A percentile compares a stretch with the other conserved stretches of the same genome.
These are phyloP conservation scores for Platycheirus rosarum DNA, from an alignment of 2,888 invertebrate genomes.

Conservation along the genomic window DNA sequence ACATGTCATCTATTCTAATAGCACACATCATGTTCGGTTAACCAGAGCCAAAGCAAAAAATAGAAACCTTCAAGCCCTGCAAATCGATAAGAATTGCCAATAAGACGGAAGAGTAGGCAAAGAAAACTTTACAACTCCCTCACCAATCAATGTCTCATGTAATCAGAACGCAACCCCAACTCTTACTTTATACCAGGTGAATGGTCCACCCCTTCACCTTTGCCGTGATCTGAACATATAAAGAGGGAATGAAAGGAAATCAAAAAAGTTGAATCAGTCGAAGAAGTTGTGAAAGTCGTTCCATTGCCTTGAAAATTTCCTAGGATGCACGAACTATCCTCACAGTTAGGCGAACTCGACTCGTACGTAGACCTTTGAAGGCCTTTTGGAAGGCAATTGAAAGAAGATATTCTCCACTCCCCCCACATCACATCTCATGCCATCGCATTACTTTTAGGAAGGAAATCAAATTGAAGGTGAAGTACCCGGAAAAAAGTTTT, in stretches of 20 bases:
- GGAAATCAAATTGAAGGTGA: constrained; percentile 70
- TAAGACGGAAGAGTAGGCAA: constrained; percentile 15
- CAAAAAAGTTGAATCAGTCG: constrained; percentile 47
- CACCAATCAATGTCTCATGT: constrained; percentile 6
- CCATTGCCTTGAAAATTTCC: background rate
- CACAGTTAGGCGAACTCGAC: background rate
- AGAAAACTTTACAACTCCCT: constrained; percentile 20
- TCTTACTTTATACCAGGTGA: background rate
- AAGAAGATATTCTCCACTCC: background rate
- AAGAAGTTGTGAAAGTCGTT: constrained; percentile 50
- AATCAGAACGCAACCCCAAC: background rate
- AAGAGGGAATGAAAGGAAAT: background rate
- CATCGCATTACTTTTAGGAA: constrained; percentile 1
- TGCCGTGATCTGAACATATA: constrained; percentile 27
- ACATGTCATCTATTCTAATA: constrained; percentile 59
- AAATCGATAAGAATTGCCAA: constrained; percentile 38
- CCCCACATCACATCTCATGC: background rate
- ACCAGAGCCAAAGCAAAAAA: background rate
- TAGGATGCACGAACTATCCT: constrained; percentile 1
- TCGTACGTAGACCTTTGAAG: constrained; percentile 25
- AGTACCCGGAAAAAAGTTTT: constrained; percentile 68
- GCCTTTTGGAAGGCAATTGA: constrained; percentile 6
- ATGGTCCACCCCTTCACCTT: constrained; percentile 33
- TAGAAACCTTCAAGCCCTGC: background rate
- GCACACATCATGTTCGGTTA: constrained; percentile 36